Percentiles rank a stretch among this genome's conserved stretches.
These are phyloP conservation scores for Eupsilia transversa DNA, from an alignment of 2,888 invertebrate genomes.

Conservation along the genomic window DNA sequence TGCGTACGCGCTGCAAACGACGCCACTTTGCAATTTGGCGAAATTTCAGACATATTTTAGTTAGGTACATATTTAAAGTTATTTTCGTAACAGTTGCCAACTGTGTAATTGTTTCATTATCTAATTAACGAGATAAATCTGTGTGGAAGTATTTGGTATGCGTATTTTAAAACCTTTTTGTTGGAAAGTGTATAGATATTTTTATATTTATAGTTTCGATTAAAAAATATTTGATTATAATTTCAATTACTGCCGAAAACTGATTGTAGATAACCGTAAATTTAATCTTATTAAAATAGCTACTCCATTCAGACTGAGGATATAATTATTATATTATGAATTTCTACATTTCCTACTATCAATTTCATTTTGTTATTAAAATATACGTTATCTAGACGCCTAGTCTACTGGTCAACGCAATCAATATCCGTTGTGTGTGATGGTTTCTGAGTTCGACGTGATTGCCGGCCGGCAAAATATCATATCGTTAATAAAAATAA, in stretches of 20 bases:
- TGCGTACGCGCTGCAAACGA: conserved; percentile 65
- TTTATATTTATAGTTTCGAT: neutral
- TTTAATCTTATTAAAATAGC: neutral
- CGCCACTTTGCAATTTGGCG: conserved; percentile 66
- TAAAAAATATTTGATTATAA: neutral
- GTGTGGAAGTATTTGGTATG: conserved; percentile 40
- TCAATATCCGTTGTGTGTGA: conserved; percentile 35
- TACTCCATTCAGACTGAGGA: neutral
- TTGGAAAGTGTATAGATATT: conserved; percentile 2
- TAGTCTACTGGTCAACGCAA: conserved; percentile 34
- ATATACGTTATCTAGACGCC: conserved; percentile 37
- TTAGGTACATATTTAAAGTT: conserved; percentile 9
- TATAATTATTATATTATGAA: neutral
- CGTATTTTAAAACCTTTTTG: conserved; percentile 8
- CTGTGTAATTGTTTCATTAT: conserved; percentile 16
- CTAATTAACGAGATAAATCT: conserved; percentile 48
- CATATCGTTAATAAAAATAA: conserved; percentile 10
- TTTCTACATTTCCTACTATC: neutral
- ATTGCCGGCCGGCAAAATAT: conserved; percentile 48
- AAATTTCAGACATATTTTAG: conserved; percentile 52
- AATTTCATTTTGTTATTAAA: conserved; percentile 2
- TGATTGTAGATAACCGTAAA: neutral
- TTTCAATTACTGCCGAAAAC: neutral
- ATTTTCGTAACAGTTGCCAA: conserved; percentile 20
- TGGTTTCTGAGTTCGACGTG: neutral